A percentile compares a stretch with the other conserved stretches of the same genome.
These are phyloP conservation scores for Paedocypris sp. DNA, from an alignment of 2,113 vertebrate genomes.

Conservation along the genomic window DNA sequence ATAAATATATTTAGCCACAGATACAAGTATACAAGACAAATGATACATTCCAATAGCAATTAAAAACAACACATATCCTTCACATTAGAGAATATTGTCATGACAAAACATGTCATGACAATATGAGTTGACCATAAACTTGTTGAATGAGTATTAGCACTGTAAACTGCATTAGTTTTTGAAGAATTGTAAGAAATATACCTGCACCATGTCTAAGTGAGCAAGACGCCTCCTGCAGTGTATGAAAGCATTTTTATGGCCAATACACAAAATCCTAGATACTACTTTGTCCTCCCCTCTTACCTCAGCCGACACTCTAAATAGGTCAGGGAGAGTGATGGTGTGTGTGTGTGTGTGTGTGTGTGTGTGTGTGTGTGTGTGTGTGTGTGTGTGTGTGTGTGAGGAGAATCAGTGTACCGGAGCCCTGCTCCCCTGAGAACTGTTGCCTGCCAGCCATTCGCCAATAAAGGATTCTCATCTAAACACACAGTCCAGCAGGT, in stretches of 20 bases:
- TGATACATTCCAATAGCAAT: too few species aligned
- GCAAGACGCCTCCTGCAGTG: too few species aligned
- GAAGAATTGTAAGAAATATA: background rate
- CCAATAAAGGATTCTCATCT: constrained; percentile 28
- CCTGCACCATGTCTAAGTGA: background rate
- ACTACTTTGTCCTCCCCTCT: constrained; percentile 17
- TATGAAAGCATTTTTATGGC: too few species aligned
- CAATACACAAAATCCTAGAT: constrained; percentile 26
- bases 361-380: constrained; percentile 9
- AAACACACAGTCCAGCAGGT: constrained; percentile 15
- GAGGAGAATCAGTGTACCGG: constrained; percentile 31
- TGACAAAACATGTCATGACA: too few species aligned
- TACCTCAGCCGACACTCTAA: constrained; percentile 26
- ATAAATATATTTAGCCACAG: too few species aligned
- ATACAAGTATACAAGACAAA: too few species aligned
- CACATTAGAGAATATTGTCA: too few species aligned
- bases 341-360: background rate
- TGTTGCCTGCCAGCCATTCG: constrained; percentile 28
- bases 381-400: constrained; percentile 4
- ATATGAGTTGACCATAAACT: too few species aligned
- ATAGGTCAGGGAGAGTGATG: constrained; percentile 38
- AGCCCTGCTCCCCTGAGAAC: constrained; percentile 34
- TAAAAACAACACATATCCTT: too few species aligned
- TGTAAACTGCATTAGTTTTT: background rate
- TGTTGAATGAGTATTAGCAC: background rate